phyloP scores from a whole-genome alignment of 1,140 invertebrate genomes.

The Lepidurus packardi region DNA sequence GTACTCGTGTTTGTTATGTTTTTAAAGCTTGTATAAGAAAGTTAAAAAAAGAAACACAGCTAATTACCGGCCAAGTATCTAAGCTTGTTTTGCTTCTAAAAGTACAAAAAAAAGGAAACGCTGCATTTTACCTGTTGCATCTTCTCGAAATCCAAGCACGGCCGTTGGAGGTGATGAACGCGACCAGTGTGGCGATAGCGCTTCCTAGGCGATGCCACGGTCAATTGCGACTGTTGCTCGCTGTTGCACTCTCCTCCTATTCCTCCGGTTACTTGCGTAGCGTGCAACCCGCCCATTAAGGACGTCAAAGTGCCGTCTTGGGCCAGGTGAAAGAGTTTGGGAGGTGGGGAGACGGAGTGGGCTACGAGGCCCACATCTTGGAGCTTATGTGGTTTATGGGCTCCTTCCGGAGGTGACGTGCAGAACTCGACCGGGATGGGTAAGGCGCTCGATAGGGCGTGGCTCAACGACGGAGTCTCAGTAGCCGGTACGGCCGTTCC shows the following conservation, averaged over 20 bases:
- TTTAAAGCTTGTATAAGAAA: neutral
- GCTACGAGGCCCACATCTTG: slow-evolving; percentile 23
- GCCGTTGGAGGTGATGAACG: slow-evolving; percentile 63
- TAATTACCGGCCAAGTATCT: neutral
- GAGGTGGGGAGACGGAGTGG: slow-evolving; percentile 60
- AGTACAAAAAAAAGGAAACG: neutral
- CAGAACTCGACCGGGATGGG: slow-evolving; percentile 78
- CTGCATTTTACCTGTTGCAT: slow-evolving; percentile 74
- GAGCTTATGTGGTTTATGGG: slow-evolving; percentile 60
- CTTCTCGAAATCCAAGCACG: slow-evolving; percentile 91
- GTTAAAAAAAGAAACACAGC: neutral
- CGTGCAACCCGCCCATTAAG: neutral
- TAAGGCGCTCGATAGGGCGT: slow-evolving; percentile 44
- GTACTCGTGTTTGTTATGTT: too few species aligned
- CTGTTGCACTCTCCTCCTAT: slow-evolving; percentile 27
- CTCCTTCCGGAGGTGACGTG: slow-evolving; percentile 79
- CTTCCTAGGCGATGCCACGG: slow-evolving; percentile 47
- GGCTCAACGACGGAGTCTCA: neutral
- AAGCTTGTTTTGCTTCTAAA: neutral
- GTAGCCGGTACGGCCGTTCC: neutral
- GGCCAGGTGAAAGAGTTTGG: slow-evolving; percentile 62
- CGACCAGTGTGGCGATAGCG: slow-evolving; percentile 49
- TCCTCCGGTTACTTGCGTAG: slow-evolving; percentile 23
- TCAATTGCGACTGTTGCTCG: slow-evolving; percentile 27
- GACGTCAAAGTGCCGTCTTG: slow-evolving; percentile 30